A percentile compares a stretch with the other conserved stretches of the same genome.
These are phyloP conservation scores for Frieseomelitta varia DNA, from an alignment of 1,140 invertebrate species.

Conservation along the genomic window DNA sequence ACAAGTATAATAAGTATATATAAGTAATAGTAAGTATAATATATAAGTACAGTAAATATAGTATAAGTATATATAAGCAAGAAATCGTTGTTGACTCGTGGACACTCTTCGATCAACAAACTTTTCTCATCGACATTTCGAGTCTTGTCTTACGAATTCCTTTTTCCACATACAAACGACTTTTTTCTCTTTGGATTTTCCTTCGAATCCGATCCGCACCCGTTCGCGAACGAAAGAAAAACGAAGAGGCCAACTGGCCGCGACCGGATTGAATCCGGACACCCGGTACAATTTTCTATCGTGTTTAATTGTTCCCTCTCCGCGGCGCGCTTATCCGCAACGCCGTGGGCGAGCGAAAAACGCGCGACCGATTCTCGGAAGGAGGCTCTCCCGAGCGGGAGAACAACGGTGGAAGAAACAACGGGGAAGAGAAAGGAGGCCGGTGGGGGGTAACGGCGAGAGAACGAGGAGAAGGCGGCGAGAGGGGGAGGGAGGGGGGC, in stretches of 20 bases:
- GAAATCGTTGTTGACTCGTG: too few species aligned
- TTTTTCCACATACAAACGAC: too few species aligned
- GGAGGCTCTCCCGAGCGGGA: conserved; percentile 19
- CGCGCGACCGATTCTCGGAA: conserved; percentile 64
- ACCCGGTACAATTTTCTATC: conserved; percentile 47
- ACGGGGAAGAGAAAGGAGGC: conserved; percentile 1
- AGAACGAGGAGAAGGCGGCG: neutral
- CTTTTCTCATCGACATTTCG: too few species aligned
- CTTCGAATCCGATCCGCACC: neutral
- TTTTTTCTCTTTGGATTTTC: too few species aligned
- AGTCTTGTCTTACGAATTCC: too few species aligned
- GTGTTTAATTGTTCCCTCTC: conserved; percentile 47
- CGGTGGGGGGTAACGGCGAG: neutral
- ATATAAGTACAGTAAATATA: too few species aligned
- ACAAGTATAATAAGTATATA: too few species aligned
- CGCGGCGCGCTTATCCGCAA: conserved; percentile 43
- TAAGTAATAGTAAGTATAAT: too few species aligned
- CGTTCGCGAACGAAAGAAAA: neutral
- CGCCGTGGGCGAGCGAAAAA: conserved; percentile 53
- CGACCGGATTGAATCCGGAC: neutral
- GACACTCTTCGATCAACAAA: too few species aligned
- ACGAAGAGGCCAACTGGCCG: neutral
- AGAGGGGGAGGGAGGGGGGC: conserved; percentile 33
- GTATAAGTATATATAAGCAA: too few species aligned
- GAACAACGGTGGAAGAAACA: conserved; percentile 20